Evolutionary conservation across 1,140 invertebrate genomes (phyloP), one percentile per base, ranked within the genome.

Genomic region (Brachionus koreanus): DNA sequence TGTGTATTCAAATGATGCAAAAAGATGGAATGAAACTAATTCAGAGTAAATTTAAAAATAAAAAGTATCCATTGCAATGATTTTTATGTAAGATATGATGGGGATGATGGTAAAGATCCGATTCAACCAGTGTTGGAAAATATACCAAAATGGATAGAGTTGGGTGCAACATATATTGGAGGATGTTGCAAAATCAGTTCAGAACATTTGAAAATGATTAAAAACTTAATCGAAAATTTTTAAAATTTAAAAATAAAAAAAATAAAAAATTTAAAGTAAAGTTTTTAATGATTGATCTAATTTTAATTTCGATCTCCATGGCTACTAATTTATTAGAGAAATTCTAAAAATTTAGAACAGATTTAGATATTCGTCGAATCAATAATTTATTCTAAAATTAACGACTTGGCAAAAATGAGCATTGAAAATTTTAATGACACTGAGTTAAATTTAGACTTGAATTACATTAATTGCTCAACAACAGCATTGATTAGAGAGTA

Each of bases 1-100:
- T 33, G 91, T 91, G 6, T 93, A 93, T 86, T 92, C 93, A 0
- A 94, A 94, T 84, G 92, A 91, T 84, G 92, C 92, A 12, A 92
- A 93, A 83, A 86, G 86, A 1, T 92, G 90, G 86, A 87, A 35
- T 91, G 91, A 89, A 88, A 84, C 84, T 83, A 65, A 43, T 35
- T 19, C 10, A 16, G 13, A 39, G 61, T 82, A 52, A 12, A 35
- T 35, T n/a, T 76, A n/a, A 16, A 23, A 72, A 46, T 13, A 63
- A 37, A 69, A 9, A n/a, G 25, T 74, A 52, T 16, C n/a, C 43
- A 57, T 25, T 7, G n/a, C 23, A 33, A 52, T 81, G 83, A 82
- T 16, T 87, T 86, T 35, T 49, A 91, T 90, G 9, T 65, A 29
- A 65, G 63, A 65, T 65, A 33, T 65, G 25, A 29, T 12, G 16